phyloP scores from a whole-genome alignment of 2,797 vertebrate genomes.

The Fistularia tabacaria region DNA sequence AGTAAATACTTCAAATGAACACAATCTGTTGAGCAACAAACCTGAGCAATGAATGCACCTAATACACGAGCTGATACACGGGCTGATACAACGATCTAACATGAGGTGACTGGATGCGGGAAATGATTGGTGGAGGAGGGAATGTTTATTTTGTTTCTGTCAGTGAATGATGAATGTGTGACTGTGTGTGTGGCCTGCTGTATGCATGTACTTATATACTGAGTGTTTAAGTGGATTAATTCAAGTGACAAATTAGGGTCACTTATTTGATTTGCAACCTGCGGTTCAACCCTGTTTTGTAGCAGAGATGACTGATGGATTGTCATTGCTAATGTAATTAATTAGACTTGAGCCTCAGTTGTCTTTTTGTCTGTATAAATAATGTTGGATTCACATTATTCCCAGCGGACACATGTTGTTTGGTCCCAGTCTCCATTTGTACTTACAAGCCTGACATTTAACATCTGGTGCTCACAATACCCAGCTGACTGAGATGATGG shows the following conservation, averaged over 20 bases:
- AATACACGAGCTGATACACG: too few relatives aligned
- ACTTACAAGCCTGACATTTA: conserved; percentile 23
- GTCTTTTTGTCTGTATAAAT: conserved; percentile 21
- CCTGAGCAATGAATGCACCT: too few relatives aligned
- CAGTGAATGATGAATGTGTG: not conserved
- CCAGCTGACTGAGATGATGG: conserved; percentile 21
- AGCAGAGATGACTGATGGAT: conserved; percentile 37
- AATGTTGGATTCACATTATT: conserved; percentile 25
- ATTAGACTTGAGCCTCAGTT: conserved; percentile 33
- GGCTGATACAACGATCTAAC: too few relatives aligned
- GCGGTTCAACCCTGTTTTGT: conserved; percentile 17
- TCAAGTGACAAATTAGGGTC: conserved; percentile 40
- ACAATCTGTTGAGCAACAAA: too few relatives aligned
- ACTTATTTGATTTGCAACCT: conserved; percentile 50
- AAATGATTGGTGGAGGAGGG: not conserved
- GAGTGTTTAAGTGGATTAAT: conserved; percentile 45
- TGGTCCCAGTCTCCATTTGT: conserved; percentile 33
- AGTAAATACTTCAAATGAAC: too few relatives aligned
- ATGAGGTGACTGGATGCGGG: too few relatives aligned
- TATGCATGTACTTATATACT: conserved; percentile 13
- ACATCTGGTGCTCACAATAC: conserved; percentile 39
- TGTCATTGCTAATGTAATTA: conserved; percentile 53
- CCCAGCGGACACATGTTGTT: conserved; percentile 36
- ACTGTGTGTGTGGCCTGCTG: too few relatives aligned
- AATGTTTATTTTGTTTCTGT: not conserved